Evolutionary conservation across 2,797 vertebrate species (phyloP).

Genomic region (Parauchenoglanis ngamensis): DNA sequence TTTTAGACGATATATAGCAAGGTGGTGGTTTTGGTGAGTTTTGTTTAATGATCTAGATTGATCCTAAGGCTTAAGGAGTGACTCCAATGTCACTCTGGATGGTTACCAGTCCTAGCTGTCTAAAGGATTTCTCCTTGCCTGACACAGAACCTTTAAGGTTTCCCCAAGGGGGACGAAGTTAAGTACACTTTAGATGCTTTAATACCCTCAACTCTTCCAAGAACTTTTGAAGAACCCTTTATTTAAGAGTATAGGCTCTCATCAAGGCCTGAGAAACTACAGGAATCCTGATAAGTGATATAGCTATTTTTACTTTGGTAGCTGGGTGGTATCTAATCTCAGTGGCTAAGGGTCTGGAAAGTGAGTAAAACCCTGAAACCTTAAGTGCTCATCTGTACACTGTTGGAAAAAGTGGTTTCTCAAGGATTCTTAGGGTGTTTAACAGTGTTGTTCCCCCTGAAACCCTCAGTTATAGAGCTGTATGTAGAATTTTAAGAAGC

Average conservation of each 20-base stretch:
- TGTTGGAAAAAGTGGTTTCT: background rate
- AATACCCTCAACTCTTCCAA: background rate
- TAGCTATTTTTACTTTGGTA: background rate
- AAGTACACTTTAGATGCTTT: background rate
- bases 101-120: background rate
- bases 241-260: background rate
- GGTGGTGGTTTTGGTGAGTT: background rate
- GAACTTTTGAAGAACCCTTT: background rate
- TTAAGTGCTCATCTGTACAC: background rate
- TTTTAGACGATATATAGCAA: background rate
- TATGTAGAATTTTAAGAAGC: background rate
- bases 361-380: background rate
- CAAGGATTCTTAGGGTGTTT: background rate
- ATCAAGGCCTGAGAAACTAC: background rate
- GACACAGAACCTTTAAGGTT: background rate
- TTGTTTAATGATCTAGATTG: background rate
- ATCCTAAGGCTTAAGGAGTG: background rate
- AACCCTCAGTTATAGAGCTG: background rate
- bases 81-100: background rate
- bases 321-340: background rate
- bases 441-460: background rate
- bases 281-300: background rate
- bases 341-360: background rate
- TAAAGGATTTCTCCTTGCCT: background rate
- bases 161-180: background rate